phyloP scores from a whole-genome alignment of 2,888 invertebrate species.

The Eupsilia transversa region DNA sequence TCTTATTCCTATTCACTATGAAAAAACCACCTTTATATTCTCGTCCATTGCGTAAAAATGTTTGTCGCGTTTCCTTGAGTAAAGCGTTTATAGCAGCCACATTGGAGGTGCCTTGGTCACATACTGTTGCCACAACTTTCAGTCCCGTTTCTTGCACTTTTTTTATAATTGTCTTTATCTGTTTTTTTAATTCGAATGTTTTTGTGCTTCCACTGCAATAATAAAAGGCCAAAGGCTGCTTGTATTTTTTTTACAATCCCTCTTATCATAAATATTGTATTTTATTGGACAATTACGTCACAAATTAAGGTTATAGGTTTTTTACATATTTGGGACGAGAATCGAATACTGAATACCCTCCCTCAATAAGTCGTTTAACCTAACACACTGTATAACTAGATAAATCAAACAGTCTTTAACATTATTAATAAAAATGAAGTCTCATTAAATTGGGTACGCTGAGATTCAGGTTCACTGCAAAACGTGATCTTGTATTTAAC shows the following conservation, averaged over 20 bases:
- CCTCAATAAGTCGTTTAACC: too few species aligned
- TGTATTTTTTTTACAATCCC: constrained; percentile 5
- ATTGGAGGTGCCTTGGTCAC: background rate
- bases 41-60: background rate
- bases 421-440: too few species aligned
- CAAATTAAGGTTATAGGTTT: too few species aligned
- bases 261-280: constrained; percentile 1
- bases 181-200: background rate
- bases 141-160: constrained; percentile 17
- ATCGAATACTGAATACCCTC: too few species aligned
- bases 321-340: too few species aligned
- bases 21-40: background rate
- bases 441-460: too few species aligned
- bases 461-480: too few species aligned
- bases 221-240: background rate
- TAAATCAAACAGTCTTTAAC: too few species aligned
- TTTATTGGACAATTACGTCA: too few species aligned
- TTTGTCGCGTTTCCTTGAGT: background rate
- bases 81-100: constrained; percentile 2
- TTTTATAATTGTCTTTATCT: background rate
- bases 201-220: constrained; percentile 7
- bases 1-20: background rate
- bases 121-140: background rate
- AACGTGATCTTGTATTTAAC: too few species aligned
- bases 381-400: too few species aligned